Conservation (phyloP, 1,140 invertebrate genomes). For the Schlechtendalia chinensis region DNA sequence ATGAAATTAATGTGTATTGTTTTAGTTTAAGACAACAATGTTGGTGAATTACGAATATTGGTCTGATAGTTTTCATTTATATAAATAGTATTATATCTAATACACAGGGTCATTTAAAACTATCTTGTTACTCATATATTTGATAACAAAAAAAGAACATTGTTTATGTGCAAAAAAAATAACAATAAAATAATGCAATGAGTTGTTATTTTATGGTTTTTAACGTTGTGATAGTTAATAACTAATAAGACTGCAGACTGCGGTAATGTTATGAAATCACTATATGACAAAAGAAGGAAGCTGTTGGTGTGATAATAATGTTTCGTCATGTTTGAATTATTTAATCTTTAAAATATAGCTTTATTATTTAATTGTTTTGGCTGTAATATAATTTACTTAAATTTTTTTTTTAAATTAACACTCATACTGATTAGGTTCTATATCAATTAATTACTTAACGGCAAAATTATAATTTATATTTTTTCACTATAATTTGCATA, state of each 20-base stretch:
- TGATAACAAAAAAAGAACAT: neutral
- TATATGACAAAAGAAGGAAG: neutral
- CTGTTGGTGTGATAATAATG: neutral
- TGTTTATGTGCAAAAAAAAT: neutral
- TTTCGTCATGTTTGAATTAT: neutral
- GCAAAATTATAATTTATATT: too few species aligned
- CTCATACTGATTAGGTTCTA: too few species aligned
- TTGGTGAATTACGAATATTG: too few species aligned
- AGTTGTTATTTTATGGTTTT: neutral
- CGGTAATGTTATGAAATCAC: conserved; percentile 4
- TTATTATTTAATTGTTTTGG: neutral
- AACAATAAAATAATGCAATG: neutral
- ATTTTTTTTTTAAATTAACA: too few species aligned
- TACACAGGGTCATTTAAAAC: neutral
- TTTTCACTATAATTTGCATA: too few species aligned
- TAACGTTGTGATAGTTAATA: neutral
- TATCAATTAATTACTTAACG: too few species aligned
- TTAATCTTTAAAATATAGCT: neutral
- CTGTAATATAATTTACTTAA: too few species aligned
- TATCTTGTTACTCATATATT: neutral
- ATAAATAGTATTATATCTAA: too few species aligned
- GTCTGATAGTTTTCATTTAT: too few species aligned
- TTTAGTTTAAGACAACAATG: too few species aligned
- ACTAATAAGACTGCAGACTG: neutral
- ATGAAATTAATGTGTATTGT: too few species aligned